Evolutionary conservation across 2,797 vertebrate genomes (phyloP).

Genomic region (Rhynchotus rufescens): DNA sequence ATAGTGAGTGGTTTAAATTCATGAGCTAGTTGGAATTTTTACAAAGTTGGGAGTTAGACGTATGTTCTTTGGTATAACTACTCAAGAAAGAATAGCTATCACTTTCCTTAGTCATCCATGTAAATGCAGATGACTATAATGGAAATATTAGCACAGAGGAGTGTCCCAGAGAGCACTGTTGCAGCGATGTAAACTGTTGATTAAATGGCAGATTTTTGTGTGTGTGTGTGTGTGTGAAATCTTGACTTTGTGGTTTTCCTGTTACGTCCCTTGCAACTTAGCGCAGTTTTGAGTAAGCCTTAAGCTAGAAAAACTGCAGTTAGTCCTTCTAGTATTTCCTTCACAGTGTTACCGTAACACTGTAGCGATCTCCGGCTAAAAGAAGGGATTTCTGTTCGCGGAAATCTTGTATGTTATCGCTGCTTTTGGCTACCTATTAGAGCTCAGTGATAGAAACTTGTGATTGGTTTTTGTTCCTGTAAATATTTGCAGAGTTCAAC

Average conservation of each 20-base stretch:
- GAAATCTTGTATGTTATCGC: not conserved
- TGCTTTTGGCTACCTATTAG: not conserved
- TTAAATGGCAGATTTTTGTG: not conserved
- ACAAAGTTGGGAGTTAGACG: not conserved
- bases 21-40: not conserved
- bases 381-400: not conserved
- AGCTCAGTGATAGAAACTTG: not conserved
- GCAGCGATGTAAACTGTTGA: not conserved
- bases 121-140: not conserved
- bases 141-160: not conserved
- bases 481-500: conserved; percentile 42
- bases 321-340: not conserved
- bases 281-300: not conserved
- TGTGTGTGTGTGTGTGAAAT: not conserved
- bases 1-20: not conserved
- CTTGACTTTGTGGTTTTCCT: not conserved
- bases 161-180: not conserved
- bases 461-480: conserved; percentile 34
- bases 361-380: not conserved
- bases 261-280: not conserved
- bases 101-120: not conserved
- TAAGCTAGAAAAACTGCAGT: not conserved
- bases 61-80: not conserved
- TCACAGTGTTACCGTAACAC: accelerated
- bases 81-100: not conserved